Conservation (phyloP, 2,888 invertebrate genomes). For the Boloria euphrosyne region DNA sequence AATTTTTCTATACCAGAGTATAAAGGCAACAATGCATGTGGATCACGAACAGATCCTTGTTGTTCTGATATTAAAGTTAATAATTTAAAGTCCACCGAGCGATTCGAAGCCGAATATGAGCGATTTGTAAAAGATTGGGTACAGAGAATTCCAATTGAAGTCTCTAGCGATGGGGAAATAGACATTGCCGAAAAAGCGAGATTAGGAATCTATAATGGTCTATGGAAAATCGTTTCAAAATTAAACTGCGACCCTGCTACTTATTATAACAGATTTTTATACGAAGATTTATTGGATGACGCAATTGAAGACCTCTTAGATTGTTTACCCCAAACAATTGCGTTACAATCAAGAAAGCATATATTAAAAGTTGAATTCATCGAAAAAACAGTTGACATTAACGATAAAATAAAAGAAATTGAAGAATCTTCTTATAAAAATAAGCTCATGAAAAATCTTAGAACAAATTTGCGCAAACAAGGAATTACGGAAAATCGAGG, state of each 20-base stretch:
- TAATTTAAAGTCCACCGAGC: conserved; percentile 37
- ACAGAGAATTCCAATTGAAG: conserved; percentile 52
- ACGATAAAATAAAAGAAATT: conserved; percentile 46
- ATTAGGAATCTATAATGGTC: conserved; percentile 54
- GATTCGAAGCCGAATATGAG: conserved; percentile 52
- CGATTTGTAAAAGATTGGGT: conserved; percentile 57
- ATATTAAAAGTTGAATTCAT: conserved; percentile 56
- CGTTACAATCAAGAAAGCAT: conserved; percentile 49
- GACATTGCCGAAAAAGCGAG: conserved; percentile 49
- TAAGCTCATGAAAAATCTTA: conserved; percentile 53
- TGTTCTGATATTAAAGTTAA: conserved; percentile 1
- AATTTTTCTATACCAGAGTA: conserved; percentile 11
- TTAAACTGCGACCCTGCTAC: conserved; percentile 54
- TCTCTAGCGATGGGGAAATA: conserved; percentile 43
- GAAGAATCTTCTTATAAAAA: conserved; percentile 53
- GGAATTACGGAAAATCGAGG: conserved; percentile 31
- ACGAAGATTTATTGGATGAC: conserved; percentile 60
- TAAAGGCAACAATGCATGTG: not conserved
- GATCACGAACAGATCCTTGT: not conserved
- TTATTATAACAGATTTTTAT: conserved; percentile 53
- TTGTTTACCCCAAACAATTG: conserved; percentile 54
- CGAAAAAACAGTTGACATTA: conserved; percentile 52
- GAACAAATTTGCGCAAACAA: conserved; percentile 46
- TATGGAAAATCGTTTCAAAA: conserved; percentile 59
- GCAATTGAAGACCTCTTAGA: conserved; percentile 61